Evolutionary conservation across 2,888 invertebrate genomes (phyloP), one percentile per base, ranked within the genome.

Genomic region (Geophilus truncorum): DNA sequence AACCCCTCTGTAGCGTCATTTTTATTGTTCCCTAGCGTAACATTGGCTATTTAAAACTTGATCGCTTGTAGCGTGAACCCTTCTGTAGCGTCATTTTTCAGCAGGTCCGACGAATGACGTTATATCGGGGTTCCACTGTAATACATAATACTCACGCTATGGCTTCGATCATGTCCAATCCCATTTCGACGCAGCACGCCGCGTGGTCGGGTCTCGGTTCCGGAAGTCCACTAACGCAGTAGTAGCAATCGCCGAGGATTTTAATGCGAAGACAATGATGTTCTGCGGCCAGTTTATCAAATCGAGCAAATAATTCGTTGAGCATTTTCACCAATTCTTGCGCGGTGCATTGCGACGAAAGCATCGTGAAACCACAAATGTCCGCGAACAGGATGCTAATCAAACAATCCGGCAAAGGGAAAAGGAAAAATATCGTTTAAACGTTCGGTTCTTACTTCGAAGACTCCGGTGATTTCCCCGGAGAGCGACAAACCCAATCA

Each of bases 131-230:
- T n/a, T n/a, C n/a, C n/a, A n/a, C n/a, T n/a, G n/a, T n/a, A n/a
- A n/a, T n/a, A n/a, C n/a, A n/a, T 57, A 77, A 34, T 6, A 93
- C 94, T 92, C 89, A 96, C 96, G 95, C 95, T 85, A 98, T 98
- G 28, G 97, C 97, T 88, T 98, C 97, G 85, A 98, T 98, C 97
- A 98, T 97, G 88, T 98, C 97, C 80, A 98, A 90, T 4, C 97
- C 98, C 97, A 98, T 98, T 89, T 97, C 96, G 10, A 98, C 97
- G 86, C 97, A 96, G 90, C 97, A 97, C 85, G 93, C 94, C 82
- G 97, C 98, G 87, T 98, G 98, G 89, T 98, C 97, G 80, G 92
- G 91, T 80, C 97, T 90, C 0, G 96, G 92, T 87, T 98, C 98
- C 0, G 97, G 97, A 82, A 98, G 89, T 1, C 98, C 98, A 76